Conservation (phyloP, 2,888 invertebrate species). For the Cryptus armator region DNA sequence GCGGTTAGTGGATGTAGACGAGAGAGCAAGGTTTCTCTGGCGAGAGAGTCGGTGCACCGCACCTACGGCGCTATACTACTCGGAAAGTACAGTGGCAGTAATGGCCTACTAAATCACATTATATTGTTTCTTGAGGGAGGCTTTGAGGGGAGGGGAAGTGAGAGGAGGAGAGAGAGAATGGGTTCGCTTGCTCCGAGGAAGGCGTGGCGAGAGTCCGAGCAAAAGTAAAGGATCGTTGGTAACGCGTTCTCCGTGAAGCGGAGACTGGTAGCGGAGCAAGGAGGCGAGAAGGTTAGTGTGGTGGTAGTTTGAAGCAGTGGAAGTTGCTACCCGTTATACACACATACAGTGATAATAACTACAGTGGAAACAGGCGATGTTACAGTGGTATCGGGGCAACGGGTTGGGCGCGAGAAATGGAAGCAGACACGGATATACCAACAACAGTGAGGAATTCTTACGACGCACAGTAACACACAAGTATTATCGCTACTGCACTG, state of each 20-base stretch:
- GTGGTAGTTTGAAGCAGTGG: slow-evolving; percentile 26
- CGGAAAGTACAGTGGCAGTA: slow-evolving; percentile 82
- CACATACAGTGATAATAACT: slow-evolving; percentile 29
- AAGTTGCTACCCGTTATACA: slow-evolving; percentile 21
- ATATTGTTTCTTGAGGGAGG: slow-evolving; percentile 82
- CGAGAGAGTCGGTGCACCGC: slow-evolving; percentile 76
- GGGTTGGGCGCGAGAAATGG: slow-evolving; percentile 19
- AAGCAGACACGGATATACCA: slow-evolving; percentile 29
- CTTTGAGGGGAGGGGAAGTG: slow-evolving; percentile 3
- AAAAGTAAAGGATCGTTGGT: slow-evolving; percentile 68
- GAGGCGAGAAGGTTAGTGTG: slow-evolving; percentile 33
- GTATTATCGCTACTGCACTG: slow-evolving; percentile 23
- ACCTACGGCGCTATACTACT: slow-evolving; percentile 75
- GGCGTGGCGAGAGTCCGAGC: slow-evolving; percentile 70
- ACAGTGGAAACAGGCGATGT: slow-evolving; percentile 46
- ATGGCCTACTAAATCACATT: slow-evolving; percentile 84
- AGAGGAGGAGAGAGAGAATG: slow-evolving; percentile 7
- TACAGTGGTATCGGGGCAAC: slow-evolving; percentile 30
- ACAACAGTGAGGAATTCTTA: slow-evolving; percentile 12
- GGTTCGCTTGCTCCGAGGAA: slow-evolving; percentile 36
- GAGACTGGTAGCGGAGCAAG: slow-evolving; percentile 41
- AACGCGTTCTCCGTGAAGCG: slow-evolving; percentile 51
- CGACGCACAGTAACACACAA: slow-evolving; percentile 7
- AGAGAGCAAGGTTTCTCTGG: slow-evolving; percentile 63
- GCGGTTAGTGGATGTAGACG: slow-evolving; percentile 35